A percentile compares a stretch with the other conserved stretches of the same genome.
Conservation (phyloP, 92 coral and sea anemone genomes). For the Isaurus tuberculatus region DNA sequence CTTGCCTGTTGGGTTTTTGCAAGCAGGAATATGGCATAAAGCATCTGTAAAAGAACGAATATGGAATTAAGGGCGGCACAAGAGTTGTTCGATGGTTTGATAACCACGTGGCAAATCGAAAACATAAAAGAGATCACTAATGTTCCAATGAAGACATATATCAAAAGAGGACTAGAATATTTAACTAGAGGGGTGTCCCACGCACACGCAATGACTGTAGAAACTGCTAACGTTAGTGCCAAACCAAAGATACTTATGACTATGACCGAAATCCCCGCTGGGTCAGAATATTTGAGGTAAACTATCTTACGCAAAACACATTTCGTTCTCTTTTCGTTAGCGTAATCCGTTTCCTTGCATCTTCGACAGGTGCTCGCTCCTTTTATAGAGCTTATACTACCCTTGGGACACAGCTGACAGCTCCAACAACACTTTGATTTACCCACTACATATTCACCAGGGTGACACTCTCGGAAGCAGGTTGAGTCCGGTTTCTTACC, state of each 20-base stretch:
- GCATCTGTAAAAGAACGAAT: slow-evolving; percentile 49
- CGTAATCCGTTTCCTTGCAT: slow-evolving; percentile 82
- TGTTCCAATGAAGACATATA: slow-evolving; percentile 63
- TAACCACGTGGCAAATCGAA: slow-evolving; percentile 58
- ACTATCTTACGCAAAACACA: slow-evolving; percentile 71
- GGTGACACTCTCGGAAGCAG: slow-evolving; percentile 85
- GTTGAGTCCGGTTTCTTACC: slow-evolving; percentile 77
- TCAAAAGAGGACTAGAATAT: slow-evolving; percentile 66
- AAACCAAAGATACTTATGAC: slow-evolving; percentile 72
- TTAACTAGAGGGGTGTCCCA: slow-evolving; percentile 75
- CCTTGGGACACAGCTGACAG: slow-evolving; percentile 93
- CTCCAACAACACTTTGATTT: slow-evolving; percentile 97
- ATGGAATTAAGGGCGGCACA: slow-evolving; percentile 68
- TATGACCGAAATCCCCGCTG: slow-evolving; percentile 74
- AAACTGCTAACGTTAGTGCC: slow-evolving; percentile 57
- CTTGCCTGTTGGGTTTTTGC: slow-evolving; percentile 78
- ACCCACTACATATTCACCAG: slow-evolving; percentile 89
- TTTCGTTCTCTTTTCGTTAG: slow-evolving; percentile 67
- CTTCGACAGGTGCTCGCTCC: slow-evolving; percentile 68
- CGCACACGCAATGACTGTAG: slow-evolving; percentile 52
- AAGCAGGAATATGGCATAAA: slow-evolving; percentile 73
- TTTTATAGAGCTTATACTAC: slow-evolving; percentile 70
- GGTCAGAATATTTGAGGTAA: slow-evolving; percentile 62
- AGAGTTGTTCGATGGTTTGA: slow-evolving; percentile 65
- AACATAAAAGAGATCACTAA: slow-evolving; percentile 64